Conservation (phyloP, 2,113 vertebrate genomes). For the Colius striatus region DNA sequence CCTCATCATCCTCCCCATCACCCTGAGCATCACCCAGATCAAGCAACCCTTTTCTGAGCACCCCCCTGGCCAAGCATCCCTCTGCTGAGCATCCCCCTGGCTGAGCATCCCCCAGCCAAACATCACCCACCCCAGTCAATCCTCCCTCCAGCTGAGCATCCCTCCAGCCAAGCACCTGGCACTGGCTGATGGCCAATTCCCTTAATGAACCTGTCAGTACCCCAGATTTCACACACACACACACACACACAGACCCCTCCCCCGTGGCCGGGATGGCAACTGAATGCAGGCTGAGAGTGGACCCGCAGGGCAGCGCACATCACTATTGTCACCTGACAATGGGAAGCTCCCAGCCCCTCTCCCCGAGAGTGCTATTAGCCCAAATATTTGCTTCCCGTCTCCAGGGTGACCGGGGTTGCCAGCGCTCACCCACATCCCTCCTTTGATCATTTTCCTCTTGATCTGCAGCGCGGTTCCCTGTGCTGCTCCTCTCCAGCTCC, state of each 20-base stretch:
- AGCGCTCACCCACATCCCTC: slow-evolving; percentile 53
- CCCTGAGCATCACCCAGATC: not conserved
- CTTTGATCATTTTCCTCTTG: slow-evolving; percentile 59
- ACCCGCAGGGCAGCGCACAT: not conserved
- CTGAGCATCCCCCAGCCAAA: not conserved
- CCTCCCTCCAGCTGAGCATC: rapidly evolving
- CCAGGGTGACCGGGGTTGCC: slow-evolving; percentile 59
- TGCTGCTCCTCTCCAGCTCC: not conserved
- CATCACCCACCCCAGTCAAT: not conserved
- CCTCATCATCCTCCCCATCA: rapidly evolving
- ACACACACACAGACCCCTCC: too few relatives aligned
- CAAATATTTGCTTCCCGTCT: slow-evolving; percentile 63
- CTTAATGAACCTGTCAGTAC: not conserved
- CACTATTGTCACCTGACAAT: not conserved
- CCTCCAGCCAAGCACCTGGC: not conserved
- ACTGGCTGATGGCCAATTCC: not conserved
- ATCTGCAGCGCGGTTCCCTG: not conserved
- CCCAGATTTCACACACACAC: not conserved
- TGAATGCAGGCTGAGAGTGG: not conserved
- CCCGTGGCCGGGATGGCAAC: not conserved
- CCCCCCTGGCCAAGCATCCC: not conserved
- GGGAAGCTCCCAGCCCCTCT: not conserved
- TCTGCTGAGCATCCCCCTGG: not conserved
- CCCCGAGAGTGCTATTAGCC: slow-evolving; percentile 27
- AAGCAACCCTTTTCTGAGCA: not conserved